Percentiles rank a stretch among this genome's conserved stretches.
Evolutionary conservation across 2,797 vertebrate species (phyloP).

Genomic region (Psittacula echo): DNA sequence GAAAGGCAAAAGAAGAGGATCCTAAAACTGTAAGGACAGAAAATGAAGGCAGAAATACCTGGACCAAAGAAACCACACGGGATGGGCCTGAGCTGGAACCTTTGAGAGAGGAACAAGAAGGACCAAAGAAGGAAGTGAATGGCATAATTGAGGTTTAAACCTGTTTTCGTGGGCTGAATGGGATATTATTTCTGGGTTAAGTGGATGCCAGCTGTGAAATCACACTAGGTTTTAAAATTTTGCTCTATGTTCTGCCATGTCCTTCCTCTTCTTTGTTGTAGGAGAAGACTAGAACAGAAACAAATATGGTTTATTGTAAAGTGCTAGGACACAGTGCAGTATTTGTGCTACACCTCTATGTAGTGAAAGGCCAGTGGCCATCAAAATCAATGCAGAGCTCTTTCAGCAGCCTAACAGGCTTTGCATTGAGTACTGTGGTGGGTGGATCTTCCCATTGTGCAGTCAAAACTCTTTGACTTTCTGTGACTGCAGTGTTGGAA

Average conservation of each 20-base stretch:
- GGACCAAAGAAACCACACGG: conserved; percentile 30
- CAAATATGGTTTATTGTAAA: not conserved
- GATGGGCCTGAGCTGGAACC: conserved; percentile 20
- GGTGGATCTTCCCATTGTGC: not conserved
- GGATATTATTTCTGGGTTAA: not conserved
- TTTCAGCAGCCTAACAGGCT: not conserved
- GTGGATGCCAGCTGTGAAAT: conserved; percentile 10
- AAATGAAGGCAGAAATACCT: conserved; percentile 20
- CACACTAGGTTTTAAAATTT: not conserved
- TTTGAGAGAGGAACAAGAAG: conserved; percentile 27
- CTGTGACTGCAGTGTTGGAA: not conserved
- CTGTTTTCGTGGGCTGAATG: not conserved
- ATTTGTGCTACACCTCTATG: not conserved
- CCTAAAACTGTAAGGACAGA: conserved; percentile 53
- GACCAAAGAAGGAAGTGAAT: conserved; percentile 36
- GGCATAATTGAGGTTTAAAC: conserved; percentile 35
- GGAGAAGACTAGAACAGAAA: not conserved
- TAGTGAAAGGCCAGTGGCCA: not conserved
- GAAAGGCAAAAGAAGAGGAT: conserved; percentile 13
- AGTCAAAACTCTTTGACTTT: not conserved
- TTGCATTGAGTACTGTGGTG: not conserved
- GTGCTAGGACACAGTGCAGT: not conserved
- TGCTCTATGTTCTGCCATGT: not conserved
- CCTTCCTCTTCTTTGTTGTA: not conserved
- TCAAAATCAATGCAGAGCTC: not conserved